Evolutionary conservation across 2,797 vertebrate species (phyloP).

Genomic region (Urocyon cinereoargenteus): DNA sequence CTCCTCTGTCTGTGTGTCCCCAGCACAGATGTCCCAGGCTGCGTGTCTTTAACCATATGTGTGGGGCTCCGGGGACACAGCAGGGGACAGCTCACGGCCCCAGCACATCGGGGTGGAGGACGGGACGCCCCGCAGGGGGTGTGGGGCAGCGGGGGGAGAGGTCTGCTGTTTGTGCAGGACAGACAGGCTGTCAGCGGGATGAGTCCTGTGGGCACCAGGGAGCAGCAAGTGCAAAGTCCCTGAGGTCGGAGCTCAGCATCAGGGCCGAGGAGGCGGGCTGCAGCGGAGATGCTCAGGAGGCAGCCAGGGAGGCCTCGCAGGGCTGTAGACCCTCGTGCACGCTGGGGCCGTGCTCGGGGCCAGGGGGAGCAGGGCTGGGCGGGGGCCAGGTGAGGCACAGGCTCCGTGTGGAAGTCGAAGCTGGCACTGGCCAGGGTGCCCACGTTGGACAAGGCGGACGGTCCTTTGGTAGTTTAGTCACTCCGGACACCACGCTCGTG

Average conservation of each 20-base stretch:
- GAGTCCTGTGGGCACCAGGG: not conserved
- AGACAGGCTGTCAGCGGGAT: fast-evolving
- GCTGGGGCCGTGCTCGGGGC: not conserved
- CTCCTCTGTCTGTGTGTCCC: fast-evolving
- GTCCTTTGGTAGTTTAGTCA: not conserved
- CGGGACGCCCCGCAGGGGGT: fast-evolving
- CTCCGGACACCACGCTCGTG: fast-evolving
- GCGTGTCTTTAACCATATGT: fast-evolving
- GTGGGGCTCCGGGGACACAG: not conserved
- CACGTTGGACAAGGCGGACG: not conserved
- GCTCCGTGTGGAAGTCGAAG: not conserved
- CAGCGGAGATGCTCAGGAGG: not conserved
- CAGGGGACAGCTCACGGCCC: fast-evolving
- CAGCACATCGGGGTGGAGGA: fast-evolving
- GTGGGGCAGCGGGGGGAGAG: fast-evolving
- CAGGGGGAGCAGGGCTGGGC: not conserved
- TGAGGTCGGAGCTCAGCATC: not conserved
- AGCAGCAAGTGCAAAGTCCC: not conserved
- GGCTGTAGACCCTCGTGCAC: fast-evolving
- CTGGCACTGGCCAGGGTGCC: not conserved
- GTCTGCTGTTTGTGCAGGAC: not conserved
- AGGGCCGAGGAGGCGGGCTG: fast-evolving
- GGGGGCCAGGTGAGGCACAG: not conserved
- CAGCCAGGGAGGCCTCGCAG: fast-evolving
- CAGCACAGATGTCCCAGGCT: not conserved